Percentiles rank a stretch among this genome's conserved stretches.
These are phyloP conservation scores for Onychomys leucogaster DNA, from an alignment of 2,797 vertebrate genomes.

Conservation along the genomic window DNA sequence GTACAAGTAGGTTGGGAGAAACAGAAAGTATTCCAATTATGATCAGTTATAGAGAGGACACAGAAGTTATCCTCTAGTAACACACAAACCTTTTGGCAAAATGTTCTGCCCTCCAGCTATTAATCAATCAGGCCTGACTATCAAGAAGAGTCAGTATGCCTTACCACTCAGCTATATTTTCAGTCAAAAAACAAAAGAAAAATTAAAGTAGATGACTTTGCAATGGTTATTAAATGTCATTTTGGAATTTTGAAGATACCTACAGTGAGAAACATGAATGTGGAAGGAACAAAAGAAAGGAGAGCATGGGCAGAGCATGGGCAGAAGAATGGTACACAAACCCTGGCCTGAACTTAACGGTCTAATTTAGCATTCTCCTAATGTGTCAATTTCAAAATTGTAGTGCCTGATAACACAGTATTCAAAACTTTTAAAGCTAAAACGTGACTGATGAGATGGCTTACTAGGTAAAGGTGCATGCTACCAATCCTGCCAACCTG, in stretches of 20 bases:
- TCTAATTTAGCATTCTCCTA: background rate
- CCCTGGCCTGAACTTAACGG: background rate
- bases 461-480: background rate
- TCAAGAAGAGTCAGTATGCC: background rate
- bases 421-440: background rate
- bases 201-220: slow-evolving; percentile 15
- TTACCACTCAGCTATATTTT: background rate
- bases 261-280: slow-evolving; percentile 14
- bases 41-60: background rate
- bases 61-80: background rate
- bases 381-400: slow-evolving; percentile 19
- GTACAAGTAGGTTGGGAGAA: background rate
- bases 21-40: background rate
- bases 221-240: slow-evolving; percentile 14
- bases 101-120: background rate
- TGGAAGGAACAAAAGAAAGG: background rate
- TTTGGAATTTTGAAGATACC: slow-evolving; percentile 7
- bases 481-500: too few relatives aligned
- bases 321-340: background rate
- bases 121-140: background rate
- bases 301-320: background rate
- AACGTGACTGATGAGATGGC: too few relatives aligned
- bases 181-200: slow-evolving; percentile 19
- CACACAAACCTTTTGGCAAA: background rate
- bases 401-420: slow-evolving; percentile 12